These are phyloP conservation scores for Bos javanicus DNA, from an alignment of 2,113 vertebrate genomes.

Conservation along the genomic window DNA sequence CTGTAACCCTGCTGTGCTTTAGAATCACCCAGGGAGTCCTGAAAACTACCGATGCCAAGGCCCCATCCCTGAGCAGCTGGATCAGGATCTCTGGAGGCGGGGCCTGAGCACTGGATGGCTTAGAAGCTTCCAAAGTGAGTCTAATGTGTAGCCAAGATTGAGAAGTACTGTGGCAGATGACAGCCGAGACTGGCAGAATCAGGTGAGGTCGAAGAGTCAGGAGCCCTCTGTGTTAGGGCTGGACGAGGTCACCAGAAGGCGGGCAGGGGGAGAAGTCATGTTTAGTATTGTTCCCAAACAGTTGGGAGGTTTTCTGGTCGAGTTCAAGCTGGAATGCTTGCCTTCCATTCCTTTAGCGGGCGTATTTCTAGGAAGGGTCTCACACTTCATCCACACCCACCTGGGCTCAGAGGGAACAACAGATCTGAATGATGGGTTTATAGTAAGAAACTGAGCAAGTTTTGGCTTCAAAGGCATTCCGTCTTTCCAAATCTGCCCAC, in stretches of 20 bases:
- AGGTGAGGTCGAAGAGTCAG: neutral
- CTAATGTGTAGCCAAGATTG: neutral
- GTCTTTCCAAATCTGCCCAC: neutral
- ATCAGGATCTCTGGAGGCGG: neutral
- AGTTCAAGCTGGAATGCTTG: neutral
- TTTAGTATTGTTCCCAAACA: neutral
- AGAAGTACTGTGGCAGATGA: neutral
- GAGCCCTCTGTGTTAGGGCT: neutral
- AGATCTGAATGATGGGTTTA: neutral
- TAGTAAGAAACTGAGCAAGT: neutral
- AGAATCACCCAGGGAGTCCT: neutral
- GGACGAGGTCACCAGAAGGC: no score
- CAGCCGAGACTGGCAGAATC: neutral
- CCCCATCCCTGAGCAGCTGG: neutral
- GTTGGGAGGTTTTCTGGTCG: neutral
- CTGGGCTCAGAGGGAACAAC: neutral
- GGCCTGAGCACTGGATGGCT: neutral
- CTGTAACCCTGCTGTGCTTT: neutral
- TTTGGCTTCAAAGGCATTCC: neutral
- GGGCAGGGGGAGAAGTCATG: neutral
- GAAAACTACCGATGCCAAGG: neutral
- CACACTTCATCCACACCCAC: neutral
- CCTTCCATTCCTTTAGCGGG: neutral
- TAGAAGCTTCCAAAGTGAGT: neutral
- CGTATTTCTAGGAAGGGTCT: neutral